Evolutionary conservation across 2,888 invertebrate species (phyloP), one percentile per base, ranked within the genome.

Genomic region (Drosophila heteroneura): DNA sequence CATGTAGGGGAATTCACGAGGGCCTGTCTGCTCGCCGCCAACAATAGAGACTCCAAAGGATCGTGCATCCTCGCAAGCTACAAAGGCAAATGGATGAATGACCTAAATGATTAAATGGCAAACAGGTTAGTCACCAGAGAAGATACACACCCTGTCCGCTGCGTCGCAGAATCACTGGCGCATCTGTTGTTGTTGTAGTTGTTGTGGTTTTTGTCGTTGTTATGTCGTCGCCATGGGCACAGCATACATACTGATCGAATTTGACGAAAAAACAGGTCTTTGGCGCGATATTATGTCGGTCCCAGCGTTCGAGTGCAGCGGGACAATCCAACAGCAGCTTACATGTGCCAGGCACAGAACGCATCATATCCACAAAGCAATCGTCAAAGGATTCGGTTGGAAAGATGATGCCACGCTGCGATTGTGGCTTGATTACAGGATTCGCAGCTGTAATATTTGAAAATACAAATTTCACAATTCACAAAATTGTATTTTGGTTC

Each of bases 231-330:
- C 54, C 22, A 12, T 28, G 51, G 3, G 60, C 60, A 74, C 92
- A 92, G 64, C 92, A 92, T 5, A 92, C 83, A 58, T 82, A 85
- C 22, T 92, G 91, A 67, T 92, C 91, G 37, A 84, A 91, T 53
- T 88, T 92, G 7, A 90, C 81, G 26, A 92, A 92, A 64, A 87
- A 92, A 68, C 92, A 92, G 33, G 91, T 92, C 67, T 91, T 85
- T 33, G 92, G 92, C 2, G 72, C 59, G n/a, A 82, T 37, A 5
- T 78, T 73, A 5, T 81, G 56, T 5, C 70, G 61, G 4, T 81
- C 56, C 92, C 92, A 92, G 35, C 76, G 83, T 0, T 63, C 52
- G 1, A 91, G n/a, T 1, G 85, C 90, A 0, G 61, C 57, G 10
- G 86, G 81, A 35, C 92, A 92, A 3, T 92, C 82, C 37, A 85